Evolutionary conservation across 2,797 vertebrate genomes (phyloP).

Genomic region (Halcyon badia): DNA sequence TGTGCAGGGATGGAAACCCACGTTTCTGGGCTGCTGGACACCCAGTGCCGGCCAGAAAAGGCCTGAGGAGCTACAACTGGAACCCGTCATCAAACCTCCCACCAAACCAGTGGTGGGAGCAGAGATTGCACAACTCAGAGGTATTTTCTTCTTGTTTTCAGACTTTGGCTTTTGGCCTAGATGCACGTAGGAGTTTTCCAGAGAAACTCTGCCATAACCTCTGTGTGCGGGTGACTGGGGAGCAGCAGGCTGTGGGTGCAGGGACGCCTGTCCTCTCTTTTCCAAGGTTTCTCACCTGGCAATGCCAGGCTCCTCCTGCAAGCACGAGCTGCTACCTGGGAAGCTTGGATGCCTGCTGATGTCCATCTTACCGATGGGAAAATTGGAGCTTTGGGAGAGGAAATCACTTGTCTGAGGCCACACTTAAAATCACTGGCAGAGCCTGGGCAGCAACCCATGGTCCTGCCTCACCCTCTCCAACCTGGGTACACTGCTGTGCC

Average conservation of each 20-base stretch:
- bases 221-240: fast-evolving
- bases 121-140: not conserved
- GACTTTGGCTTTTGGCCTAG: not conserved
- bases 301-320: not conserved
- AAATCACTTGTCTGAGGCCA: not conserved
- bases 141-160: not conserved
- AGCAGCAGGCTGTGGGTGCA: not conserved
- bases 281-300: not conserved
- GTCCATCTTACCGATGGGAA: not conserved
- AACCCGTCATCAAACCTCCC: not conserved
- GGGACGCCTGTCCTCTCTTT: not conserved
- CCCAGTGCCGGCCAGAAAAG: not conserved
- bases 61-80: not conserved
- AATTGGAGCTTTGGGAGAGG: not conserved
- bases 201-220: not conserved
- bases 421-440: not conserved
- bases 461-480: not conserved
- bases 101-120: not conserved
- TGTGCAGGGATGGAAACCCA: fast-evolving
- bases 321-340: not conserved
- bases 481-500: not conserved
- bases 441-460: not conserved
- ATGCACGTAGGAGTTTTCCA: not conserved
- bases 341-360: fast-evolving
- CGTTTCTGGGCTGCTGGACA: not conserved